A percentile compares a stretch with the other conserved stretches of the same genome.
Conservation (phyloP, 35 echinoderm and acorn worm species). For the Stichopus chloronotus region DNA sequence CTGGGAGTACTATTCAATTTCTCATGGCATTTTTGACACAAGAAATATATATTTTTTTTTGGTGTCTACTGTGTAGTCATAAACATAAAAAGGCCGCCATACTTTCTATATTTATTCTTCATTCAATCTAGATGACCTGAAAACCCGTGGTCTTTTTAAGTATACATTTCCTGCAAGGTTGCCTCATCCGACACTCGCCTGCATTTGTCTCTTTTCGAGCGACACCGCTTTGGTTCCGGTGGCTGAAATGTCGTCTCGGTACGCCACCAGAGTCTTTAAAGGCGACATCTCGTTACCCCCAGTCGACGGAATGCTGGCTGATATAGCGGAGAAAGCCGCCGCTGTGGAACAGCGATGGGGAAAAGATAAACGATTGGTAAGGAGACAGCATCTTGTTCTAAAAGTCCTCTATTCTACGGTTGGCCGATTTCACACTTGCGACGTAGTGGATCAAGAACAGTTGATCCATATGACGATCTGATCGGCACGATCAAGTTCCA, state of each 20-base stretch:
- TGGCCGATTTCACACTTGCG: no score
- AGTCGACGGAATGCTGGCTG: neutral
- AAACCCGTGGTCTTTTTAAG: slow-evolving; percentile 16
- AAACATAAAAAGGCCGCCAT: neutral
- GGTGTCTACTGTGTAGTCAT: no score
- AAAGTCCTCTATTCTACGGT: no score
- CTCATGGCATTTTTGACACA: no score
- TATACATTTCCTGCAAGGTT: neutral
- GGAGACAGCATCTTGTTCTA: neutral
- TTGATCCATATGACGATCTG: no score
- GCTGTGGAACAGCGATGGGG: neutral
- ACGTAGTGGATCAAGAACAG: no score
- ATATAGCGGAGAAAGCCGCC: neutral
- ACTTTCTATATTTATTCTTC: neutral
- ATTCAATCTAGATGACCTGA: neutral
- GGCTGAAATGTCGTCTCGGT: neutral
- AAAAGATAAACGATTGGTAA: neutral
- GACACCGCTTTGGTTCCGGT: neutral
- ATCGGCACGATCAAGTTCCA: no score
- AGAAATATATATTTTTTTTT: no score
- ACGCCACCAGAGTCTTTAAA: neutral
- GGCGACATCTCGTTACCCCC: neutral
- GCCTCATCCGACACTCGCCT: neutral
- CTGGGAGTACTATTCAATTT: no score
- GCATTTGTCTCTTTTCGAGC: neutral